Evolutionary conservation across 2,797 vertebrate genomes (phyloP).

Genomic region (Notamacropus eugenii): DNA sequence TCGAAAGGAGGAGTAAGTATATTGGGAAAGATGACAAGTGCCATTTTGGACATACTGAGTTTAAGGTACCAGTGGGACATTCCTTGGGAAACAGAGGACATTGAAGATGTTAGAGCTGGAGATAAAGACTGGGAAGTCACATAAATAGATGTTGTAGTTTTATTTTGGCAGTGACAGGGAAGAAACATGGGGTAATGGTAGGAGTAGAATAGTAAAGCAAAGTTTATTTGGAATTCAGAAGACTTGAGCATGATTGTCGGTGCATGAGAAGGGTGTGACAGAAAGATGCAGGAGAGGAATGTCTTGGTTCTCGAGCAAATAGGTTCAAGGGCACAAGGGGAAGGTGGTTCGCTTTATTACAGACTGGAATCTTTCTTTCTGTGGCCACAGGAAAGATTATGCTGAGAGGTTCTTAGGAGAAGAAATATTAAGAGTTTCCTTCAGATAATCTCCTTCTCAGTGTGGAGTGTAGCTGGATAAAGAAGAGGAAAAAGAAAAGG

Average conservation of each 20-base stretch:
- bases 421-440: neutral
- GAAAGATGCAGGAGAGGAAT: neutral
- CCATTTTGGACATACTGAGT: no score
- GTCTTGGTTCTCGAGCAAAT: neutral
- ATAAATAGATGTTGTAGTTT: neutral
- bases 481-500: neutral
- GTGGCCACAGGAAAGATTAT: neutral
- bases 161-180: neutral
- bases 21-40: no score
- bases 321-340: neutral
- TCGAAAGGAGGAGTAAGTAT: no score
- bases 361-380: neutral
- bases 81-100: no score
- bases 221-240: neutral
- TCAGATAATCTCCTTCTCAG: neutral
- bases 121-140: no score
- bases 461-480: neutral
- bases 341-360: neutral
- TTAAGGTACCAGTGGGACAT: no score
- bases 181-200: neutral
- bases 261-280: neutral
- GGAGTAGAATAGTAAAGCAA: neutral
- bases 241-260: neutral
- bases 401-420: neutral
- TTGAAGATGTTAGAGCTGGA: neutral